These are phyloP conservation scores for Conus ventricosus DNA, from an alignment of 1,140 invertebrate genomes.

Conservation along the genomic window DNA sequence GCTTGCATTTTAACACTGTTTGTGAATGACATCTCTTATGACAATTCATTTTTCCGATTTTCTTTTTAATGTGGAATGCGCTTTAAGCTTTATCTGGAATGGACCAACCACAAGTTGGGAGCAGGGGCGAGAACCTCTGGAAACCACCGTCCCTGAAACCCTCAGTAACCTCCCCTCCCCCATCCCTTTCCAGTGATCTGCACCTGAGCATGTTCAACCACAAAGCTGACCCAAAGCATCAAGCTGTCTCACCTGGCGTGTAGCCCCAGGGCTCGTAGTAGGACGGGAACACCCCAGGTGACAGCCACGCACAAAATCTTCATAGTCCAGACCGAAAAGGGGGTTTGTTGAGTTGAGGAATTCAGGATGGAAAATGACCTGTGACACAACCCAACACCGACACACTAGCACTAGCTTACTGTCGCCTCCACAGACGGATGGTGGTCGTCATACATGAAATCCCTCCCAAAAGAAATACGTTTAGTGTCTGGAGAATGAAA, in stretches of 20 bases:
- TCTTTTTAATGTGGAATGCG: no score
- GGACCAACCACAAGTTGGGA: no score
- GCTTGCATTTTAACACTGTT: no score
- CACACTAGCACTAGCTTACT: neutral
- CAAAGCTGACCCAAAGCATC: no score
- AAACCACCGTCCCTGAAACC: no score
- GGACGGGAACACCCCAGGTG: constrained; percentile 98
- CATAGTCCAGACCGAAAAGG: constrained; percentile 97
- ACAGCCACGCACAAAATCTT: constrained; percentile 99
- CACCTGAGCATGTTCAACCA: no score
- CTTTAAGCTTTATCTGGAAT: no score
- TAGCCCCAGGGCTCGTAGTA: constrained; percentile 99
- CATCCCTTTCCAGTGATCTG: no score
- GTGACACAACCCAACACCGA: constrained; percentile 50
- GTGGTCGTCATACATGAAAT: neutral
- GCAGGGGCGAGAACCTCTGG: no score
- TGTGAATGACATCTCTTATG: no score
- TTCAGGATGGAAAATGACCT: constrained; percentile 99
- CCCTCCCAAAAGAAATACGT: neutral
- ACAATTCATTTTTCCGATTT: no score
- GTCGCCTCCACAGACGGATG: neutral
- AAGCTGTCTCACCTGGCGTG: constrained; percentile 83
- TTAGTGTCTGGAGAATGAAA: neutral
- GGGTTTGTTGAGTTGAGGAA: constrained; percentile 99
- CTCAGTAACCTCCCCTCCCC: no score